Percentiles rank a stretch among this genome's conserved stretches.
Conservation (phyloP, 2,888 invertebrate species). For the Cancer borealis region DNA sequence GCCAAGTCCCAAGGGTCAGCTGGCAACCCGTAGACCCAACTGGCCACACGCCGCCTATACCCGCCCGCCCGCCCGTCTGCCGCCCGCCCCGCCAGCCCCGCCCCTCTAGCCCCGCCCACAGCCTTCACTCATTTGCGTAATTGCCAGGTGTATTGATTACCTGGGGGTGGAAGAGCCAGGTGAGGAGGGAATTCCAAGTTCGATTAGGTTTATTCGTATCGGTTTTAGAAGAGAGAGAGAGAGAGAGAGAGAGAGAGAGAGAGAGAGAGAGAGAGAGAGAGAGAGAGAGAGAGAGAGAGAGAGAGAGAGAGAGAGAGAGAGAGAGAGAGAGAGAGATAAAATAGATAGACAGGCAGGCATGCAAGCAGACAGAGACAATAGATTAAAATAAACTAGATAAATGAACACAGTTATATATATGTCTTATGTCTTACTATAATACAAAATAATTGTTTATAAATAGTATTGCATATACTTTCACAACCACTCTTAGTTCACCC, state of each 20-base stretch:
- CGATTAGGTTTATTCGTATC: conserved; percentile 25
- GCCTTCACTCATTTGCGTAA: conserved; percentile 51
- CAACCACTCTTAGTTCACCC: background rate
- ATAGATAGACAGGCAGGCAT: too few species aligned
- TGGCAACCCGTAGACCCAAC: conserved; percentile 10
- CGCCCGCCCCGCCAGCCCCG: background rate
- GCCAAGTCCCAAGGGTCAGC: background rate
- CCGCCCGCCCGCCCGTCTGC: background rate
- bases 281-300: conserved; percentile 24
- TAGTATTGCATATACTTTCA: background rate
- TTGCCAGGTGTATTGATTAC: conserved; percentile 47
- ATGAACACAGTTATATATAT: background rate
- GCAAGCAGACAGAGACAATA: background rate
- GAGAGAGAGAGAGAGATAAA: background rate
- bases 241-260: background rate
- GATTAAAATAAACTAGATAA: background rate
- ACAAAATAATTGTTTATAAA: background rate
- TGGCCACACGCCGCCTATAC: conserved; percentile 50
- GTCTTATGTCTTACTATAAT: background rate
- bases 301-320: background rate
- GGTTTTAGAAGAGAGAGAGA: background rate
- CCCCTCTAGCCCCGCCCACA: background rate
- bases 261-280: conserved; percentile 31
- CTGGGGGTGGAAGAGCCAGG: background rate
- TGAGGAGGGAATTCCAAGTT: background rate